phyloP scores from a whole-genome alignment of 1,140 invertebrate species.

The Saccostrea cuccullata region DNA sequence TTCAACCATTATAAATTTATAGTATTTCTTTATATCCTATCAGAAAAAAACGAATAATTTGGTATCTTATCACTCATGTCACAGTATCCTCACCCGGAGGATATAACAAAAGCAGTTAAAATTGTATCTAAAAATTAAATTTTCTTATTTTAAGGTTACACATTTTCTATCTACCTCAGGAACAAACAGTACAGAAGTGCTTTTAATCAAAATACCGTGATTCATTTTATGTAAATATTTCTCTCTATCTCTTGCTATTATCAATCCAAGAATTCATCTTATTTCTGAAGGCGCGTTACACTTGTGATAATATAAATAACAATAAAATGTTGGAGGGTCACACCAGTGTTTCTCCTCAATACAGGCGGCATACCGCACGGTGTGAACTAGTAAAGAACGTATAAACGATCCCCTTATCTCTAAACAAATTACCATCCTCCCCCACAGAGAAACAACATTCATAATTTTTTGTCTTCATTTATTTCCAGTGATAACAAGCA shows the following conservation, averaged over 20 bases:
- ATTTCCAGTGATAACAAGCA: conserved; percentile 26
- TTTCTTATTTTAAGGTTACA: too few relatives aligned
- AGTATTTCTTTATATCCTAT: too few relatives aligned
- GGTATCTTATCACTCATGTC: too few relatives aligned
- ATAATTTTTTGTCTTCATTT: not conserved
- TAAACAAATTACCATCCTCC: not conserved
- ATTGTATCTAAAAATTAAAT: too few relatives aligned
- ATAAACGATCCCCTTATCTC: conserved; percentile 1
- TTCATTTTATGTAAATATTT: not conserved
- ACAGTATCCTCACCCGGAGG: too few relatives aligned
- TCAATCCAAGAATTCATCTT: not conserved
- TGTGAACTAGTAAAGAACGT: not conserved
- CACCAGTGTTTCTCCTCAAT: not conserved
- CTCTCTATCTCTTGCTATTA: not conserved
- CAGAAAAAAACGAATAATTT: too few relatives aligned
- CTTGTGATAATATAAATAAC: conserved; percentile 5
- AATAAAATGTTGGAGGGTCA: not conserved
- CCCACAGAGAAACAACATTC: not conserved
- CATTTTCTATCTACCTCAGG: too few relatives aligned
- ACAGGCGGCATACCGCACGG: not conserved
- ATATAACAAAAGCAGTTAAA: too few relatives aligned
- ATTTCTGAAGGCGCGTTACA: not conserved
- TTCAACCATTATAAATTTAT: too few relatives aligned
- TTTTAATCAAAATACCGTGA: not conserved
- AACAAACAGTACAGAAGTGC: not conserved